Conservation (phyloP, 2,888 invertebrate species). For the Criorhina ranunculi region DNA sequence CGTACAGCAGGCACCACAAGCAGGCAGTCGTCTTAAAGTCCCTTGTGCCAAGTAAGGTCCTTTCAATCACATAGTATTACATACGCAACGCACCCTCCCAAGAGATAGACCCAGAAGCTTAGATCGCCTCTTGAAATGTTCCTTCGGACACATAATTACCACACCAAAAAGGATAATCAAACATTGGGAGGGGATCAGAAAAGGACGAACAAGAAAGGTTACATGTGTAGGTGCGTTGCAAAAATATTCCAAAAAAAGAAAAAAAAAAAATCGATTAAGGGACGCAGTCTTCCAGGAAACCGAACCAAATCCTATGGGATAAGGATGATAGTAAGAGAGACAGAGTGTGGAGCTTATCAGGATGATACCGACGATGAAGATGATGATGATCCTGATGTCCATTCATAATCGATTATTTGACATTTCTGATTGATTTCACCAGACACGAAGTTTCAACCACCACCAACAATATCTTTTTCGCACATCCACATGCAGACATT, state of each 20-base stretch:
- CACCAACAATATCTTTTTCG: constrained; percentile 52
- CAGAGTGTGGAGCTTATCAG: constrained; percentile 4
- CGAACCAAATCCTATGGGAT: constrained; percentile 48
- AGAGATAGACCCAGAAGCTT: constrained; percentile 23
- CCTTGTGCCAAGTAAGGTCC: background rate
- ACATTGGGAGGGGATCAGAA: background rate
- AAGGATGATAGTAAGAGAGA: background rate
- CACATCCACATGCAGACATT: constrained; percentile 35
- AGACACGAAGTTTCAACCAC: constrained; percentile 65
- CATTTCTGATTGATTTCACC: constrained; percentile 76
- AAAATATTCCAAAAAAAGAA: constrained; percentile 14
- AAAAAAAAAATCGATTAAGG: constrained; percentile 59
- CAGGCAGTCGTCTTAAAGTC: constrained; percentile 9
- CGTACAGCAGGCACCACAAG: constrained; percentile 11
- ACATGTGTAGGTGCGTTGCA: constrained; percentile 50
- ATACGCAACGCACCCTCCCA: background rate
- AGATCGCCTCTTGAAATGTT: constrained; percentile 26
- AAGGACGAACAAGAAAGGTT: constrained; percentile 17
- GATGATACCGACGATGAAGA: constrained; percentile 4
- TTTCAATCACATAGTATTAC: constrained; percentile 8
- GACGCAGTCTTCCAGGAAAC: constrained; percentile 20
- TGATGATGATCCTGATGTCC: constrained; percentile 74
- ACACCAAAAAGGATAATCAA: constrained; percentile 66
- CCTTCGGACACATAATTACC: constrained; percentile 68
- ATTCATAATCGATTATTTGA: constrained; percentile 77